phyloP scores from a whole-genome alignment of 23 tunicate genomes.

The Halocynthia roretzi region DNA sequence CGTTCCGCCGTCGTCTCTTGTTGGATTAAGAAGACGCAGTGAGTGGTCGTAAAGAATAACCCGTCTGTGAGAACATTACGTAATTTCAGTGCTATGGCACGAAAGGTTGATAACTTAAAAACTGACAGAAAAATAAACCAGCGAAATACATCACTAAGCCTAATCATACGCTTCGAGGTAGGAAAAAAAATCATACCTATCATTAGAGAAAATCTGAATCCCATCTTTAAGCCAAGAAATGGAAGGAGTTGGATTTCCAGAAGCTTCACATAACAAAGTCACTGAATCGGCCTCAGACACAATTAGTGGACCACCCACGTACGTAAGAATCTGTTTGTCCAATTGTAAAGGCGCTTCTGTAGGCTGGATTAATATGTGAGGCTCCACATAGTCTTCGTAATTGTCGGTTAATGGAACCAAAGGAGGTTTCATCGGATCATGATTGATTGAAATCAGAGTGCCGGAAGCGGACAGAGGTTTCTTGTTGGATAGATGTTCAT shows the following conservation, averaged over 20 bases:
- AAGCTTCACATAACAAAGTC: slow-evolving; percentile 78
- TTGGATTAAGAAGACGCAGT: slow-evolving; percentile 51
- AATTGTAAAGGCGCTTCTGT: slow-evolving; percentile 59
- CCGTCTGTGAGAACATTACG: slow-evolving; percentile 22
- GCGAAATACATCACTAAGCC: slow-evolving; percentile 7
- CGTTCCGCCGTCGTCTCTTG: slow-evolving; percentile 43
- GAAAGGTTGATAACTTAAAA: not conserved
- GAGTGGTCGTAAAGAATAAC: slow-evolving; percentile 55
- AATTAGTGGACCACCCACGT: slow-evolving; percentile 73
- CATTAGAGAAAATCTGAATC: not conserved
- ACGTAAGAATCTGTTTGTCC: slow-evolving; percentile 44
- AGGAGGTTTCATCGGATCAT: too few relatives aligned
- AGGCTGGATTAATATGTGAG: slow-evolving; percentile 34
- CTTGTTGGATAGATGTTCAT: too few relatives aligned
- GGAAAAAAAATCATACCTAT: slow-evolving; percentile 7
- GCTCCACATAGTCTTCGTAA: not conserved
- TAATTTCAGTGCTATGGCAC: not conserved
- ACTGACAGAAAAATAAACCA: not conserved
- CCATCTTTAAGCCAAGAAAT: slow-evolving; percentile 63
- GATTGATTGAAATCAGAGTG: too few relatives aligned
- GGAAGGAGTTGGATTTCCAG: slow-evolving; percentile 41
- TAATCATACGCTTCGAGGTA: slow-evolving; percentile 3
- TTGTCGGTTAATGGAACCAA: too few relatives aligned
- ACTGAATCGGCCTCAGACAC: slow-evolving; percentile 57
- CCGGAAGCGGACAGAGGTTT: too few relatives aligned